Base-by-base conservation (phyloP, 2,113 vertebrate species). In the Rousettus leschenaultii region DNA sequence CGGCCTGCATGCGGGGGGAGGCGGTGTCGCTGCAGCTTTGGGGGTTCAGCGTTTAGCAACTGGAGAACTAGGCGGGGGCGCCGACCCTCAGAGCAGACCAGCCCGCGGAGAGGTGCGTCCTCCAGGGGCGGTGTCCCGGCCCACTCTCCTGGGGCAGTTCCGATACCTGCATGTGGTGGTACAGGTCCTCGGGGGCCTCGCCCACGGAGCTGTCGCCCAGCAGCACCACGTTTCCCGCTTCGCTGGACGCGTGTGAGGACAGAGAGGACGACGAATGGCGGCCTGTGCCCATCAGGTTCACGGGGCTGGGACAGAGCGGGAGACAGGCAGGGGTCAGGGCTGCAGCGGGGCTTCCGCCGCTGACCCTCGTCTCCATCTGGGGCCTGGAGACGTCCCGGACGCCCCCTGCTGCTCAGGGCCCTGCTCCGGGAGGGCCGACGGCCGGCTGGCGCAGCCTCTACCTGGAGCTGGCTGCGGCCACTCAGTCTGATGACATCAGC, bases 261-360 rank as follows among this genome's bases (percentile, higher is more conserved):
- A 99, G 99, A 63, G 99, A 99, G 96, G 99, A 99, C 2, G 99
- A 99, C 0, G 99, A 99, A 97, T 99, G 99, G 91, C 99, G 99
- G 84, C 99, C 99, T 1, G 99, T 99, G 66, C 99, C 99, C 96
- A 99, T 99, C 95, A 99, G 97, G 96, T 99, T 99, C 98, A 99
- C 98, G 70, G 99, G 99, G 98, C 99, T 99, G 98, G 12, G 92
- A 98, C n/a, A 98, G 96, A 97, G 91, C 83, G 97, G 77, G 97
- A 97, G 96, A 96, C 61, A 93, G 63, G 79, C 77, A 95, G 53
- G 71, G 95, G 89, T 97, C 89, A 97, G 96, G 85, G 21, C 22
- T 24, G 33, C 10, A 63, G 75, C 59, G 38, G 4, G 88, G 13
- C 38, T 77, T 86, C 57, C 70, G 38, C 0, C 51, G 82, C 33